Evolutionary conservation across 2,113 vertebrate genomes (phyloP).

Genomic region (Neotoma lepida): DNA sequence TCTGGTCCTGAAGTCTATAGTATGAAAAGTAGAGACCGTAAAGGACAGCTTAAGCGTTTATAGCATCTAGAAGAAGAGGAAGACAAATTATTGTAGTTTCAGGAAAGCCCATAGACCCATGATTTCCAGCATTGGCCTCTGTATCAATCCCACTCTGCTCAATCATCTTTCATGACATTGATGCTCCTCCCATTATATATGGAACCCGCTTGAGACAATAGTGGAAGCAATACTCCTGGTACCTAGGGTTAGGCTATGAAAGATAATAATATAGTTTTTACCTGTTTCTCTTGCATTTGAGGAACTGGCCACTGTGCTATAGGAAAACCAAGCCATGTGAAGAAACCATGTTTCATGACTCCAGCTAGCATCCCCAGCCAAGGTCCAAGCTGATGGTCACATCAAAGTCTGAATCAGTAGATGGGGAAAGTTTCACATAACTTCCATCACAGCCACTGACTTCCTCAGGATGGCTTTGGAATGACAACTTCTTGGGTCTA

Average conservation of each 20-base stretch:
- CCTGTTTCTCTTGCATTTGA: background rate
- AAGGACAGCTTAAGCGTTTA: background rate
- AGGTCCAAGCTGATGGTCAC: background rate
- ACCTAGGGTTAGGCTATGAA: background rate
- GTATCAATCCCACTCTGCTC: fast-evolving
- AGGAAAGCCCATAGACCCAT: background rate
- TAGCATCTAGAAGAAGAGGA: background rate
- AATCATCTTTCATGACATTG: background rate
- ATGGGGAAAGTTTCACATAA: background rate
- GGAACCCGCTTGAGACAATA: background rate
- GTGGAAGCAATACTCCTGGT: background rate
- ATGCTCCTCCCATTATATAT: background rate
- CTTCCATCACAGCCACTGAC: background rate
- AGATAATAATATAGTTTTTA: background rate
- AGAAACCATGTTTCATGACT: background rate
- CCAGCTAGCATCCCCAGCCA: no score
- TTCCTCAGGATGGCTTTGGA: background rate
- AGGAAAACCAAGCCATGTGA: background rate
- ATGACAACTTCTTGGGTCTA: background rate
- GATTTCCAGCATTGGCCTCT: background rate
- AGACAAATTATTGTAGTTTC: background rate
- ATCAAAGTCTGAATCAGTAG: background rate
- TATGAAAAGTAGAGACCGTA: background rate
- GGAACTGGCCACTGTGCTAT: background rate
- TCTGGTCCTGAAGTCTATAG: background rate